phyloP scores from a whole-genome alignment of 2,888 invertebrate species.

The Prosapia bicincta region DNA sequence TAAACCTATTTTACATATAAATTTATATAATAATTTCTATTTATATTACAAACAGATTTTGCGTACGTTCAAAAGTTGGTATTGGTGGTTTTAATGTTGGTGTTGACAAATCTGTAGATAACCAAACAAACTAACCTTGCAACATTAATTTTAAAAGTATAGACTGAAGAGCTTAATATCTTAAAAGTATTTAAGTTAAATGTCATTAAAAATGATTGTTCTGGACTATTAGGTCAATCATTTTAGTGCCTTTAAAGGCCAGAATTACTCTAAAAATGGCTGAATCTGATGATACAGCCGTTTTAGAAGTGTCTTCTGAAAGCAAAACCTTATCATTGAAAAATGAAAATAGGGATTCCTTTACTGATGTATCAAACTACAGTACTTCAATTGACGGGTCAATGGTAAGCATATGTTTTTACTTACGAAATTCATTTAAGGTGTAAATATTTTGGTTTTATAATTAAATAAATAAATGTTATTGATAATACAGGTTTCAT shows the following conservation, averaged over 20 bases:
- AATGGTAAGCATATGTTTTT: conserved; percentile 31
- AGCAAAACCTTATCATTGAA: conserved; percentile 22
- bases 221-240: too few relatives aligned
- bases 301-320: conserved; percentile 33
- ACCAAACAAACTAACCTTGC: background rate
- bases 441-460: too few relatives aligned
- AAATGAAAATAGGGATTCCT: conserved; percentile 26
- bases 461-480: too few relatives aligned
- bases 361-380: conserved; percentile 30
- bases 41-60: too few relatives aligned
- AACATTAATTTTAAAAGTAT: background rate
- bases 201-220: background rate
- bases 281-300: conserved; percentile 28
- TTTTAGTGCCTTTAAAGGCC: background rate
- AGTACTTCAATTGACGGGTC: conserved; percentile 32
- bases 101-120: background rate
- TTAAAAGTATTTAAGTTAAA: too few relatives aligned
- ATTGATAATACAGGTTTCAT: too few relatives aligned
- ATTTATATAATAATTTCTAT: too few relatives aligned
- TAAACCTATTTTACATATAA: too few relatives aligned
- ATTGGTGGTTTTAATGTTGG: background rate
- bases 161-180: too few relatives aligned
- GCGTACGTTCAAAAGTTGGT: background rate
- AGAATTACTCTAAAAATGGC: conserved; percentile 17
- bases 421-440: too few relatives aligned